Base-by-base conservation (phyloP, 2,797 vertebrate genomes). In the Arrhamphus sclerolepis region DNA sequence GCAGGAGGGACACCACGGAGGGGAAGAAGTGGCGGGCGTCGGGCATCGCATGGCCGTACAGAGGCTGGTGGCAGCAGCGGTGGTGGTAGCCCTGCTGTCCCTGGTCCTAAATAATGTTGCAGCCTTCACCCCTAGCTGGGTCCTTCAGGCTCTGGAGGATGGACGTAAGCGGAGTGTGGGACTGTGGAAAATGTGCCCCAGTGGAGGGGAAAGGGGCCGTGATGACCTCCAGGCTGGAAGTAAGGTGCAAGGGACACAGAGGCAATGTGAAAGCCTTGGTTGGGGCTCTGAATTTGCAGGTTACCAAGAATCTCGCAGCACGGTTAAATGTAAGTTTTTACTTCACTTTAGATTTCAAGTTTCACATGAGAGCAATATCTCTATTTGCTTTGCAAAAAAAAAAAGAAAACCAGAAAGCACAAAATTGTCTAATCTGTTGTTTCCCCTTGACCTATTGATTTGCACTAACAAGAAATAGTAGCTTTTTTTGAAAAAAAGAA, bases 121-220 rank as follows among this genome's bases (percentile, higher is more conserved):
- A 3, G 96, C 97, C 39, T 96, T 99, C 62, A 98, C 96, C 38
- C 94, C 97, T 53, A 95, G 95, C 88, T 99, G 98, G 98, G 96
- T 98, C 13, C 91, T 96, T 84, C 98, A 99, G 88, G 90, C 82
- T 0, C 87, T 98, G 87, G 96, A 97, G 70, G 96, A 97, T 0
- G 98, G 96, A 52, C 95, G 96, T 19, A 95, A 93, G 81, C 93
- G 98, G 75, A 96, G 92, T 0, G 97, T 99, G 80, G 98, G 98
- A 73, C 93, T 99, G 40, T 99, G 98, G 98, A 95, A 78, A 90
- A 93, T 94, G 91, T 99, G 98, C 81, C 93, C 93, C n/a, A 7
- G 19, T 1, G 51, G 82, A 3, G 89, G 91, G n/a, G 94, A 95
- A 22, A 66, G 73, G 82, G 87, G 76, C 52, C 92, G 91, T 11